phyloP scores from a whole-genome alignment of 2,113 vertebrate species.

The Tenebrosternarchus preto region DNA sequence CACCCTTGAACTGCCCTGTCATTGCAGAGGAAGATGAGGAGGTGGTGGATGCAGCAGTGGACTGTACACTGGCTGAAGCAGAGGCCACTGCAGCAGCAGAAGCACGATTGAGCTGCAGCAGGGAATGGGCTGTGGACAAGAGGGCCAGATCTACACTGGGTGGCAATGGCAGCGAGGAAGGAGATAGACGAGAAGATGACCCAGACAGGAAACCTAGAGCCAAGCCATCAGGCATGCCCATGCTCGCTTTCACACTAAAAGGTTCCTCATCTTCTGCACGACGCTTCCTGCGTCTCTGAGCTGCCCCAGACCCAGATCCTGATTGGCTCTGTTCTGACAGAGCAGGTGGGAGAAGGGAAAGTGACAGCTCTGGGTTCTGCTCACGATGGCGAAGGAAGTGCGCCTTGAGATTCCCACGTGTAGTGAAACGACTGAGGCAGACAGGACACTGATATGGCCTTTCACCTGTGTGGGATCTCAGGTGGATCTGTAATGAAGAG shows the following conservation, averaged over 20 bases:
- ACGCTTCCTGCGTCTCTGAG: conserved; percentile 73
- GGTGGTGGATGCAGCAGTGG: conserved; percentile 60
- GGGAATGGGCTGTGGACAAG: conserved; percentile 77
- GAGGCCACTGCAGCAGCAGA: conserved; percentile 72
- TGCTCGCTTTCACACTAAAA: conserved; percentile 70
- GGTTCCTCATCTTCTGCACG: conserved; percentile 74
- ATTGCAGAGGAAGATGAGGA: conserved; percentile 74
- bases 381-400: conserved; percentile 91
- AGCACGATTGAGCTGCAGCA: conserved; percentile 75
- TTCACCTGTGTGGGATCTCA: conserved; percentile 90
- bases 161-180: conserved; percentile 76
- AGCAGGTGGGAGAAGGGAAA: conserved; percentile 84
- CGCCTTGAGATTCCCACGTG: conserved; percentile 90
- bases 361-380: conserved; percentile 88
- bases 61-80: conserved; percentile 64
- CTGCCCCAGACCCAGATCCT: conserved; percentile 66
- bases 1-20: conserved; percentile 70
- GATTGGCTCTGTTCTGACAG: conserved; percentile 68
- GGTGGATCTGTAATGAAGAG: conserved; percentile 90
- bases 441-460: conserved; percentile 91
- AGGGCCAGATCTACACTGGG: conserved; percentile 78
- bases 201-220: conserved; percentile 72
- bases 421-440: conserved; percentile 91
- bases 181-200: conserved; percentile 63
- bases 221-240: conserved; percentile 71